phyloP scores from a whole-genome alignment of 1,140 invertebrate genomes.

The Drosophila elegans region DNA sequence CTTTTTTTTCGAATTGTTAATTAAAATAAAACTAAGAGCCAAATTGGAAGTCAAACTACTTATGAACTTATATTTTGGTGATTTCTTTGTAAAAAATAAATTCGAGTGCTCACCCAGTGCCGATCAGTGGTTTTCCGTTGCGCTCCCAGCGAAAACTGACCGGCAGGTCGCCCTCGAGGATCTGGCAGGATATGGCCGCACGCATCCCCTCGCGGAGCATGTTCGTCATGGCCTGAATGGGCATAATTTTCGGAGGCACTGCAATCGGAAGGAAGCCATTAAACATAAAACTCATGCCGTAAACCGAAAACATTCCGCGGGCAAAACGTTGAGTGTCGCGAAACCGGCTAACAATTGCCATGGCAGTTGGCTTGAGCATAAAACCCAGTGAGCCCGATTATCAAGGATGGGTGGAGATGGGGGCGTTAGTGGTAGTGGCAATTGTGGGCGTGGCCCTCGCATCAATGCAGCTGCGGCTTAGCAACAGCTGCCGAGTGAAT shows the following conservation, averaged over 20 bases:
- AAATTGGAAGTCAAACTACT: too few species aligned
- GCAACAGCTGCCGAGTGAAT: slow-evolving; percentile 76
- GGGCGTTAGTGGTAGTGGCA: slow-evolving; percentile 21
- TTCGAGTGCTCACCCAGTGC: slow-evolving; percentile 61
- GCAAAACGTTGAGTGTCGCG: slow-evolving; percentile 34
- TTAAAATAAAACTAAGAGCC: too few species aligned
- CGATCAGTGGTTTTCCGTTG: slow-evolving; percentile 89
- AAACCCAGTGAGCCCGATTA: slow-evolving; percentile 50
- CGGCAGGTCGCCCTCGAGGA: slow-evolving; percentile 97
- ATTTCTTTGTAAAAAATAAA: too few species aligned
- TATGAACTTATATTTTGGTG: too few species aligned
- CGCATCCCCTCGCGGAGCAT: slow-evolving; percentile 95
- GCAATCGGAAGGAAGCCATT: slow-evolving; percentile 55
- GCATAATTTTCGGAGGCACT: slow-evolving; percentile 95
- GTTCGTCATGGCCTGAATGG: slow-evolving; percentile 92
- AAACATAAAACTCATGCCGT: slow-evolving; percentile 18
- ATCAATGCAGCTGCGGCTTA: slow-evolving; percentile 76
- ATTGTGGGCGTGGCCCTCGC: slow-evolving; percentile 56
- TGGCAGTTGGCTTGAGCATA: slow-evolving; percentile 64
- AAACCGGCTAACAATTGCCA: slow-evolving; percentile 57
- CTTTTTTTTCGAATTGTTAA: too few species aligned
- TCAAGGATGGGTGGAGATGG: slow-evolving; percentile 22
- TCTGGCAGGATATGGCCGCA: slow-evolving; percentile 96
- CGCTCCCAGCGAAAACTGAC: slow-evolving; percentile 94
- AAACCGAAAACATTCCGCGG: slow-evolving; percentile 14